Percentiles rank a stretch among this genome's conserved stretches.
These are phyloP conservation scores for Neodiprion fabricii DNA, from an alignment of 1,140 invertebrate species.

Conservation along the genomic window DNA sequence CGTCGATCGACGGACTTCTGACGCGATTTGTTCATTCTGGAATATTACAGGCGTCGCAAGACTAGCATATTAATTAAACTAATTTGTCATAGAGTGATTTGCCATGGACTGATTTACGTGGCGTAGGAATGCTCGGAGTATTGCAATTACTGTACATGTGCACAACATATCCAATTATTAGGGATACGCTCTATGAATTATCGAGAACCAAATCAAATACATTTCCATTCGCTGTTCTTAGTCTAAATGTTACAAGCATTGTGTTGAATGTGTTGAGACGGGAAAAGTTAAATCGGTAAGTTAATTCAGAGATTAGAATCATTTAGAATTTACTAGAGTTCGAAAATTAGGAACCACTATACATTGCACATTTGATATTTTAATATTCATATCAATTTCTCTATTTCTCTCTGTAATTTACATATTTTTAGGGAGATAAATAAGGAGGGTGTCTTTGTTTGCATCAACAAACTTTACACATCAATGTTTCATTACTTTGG, in stretches of 20 bases:
- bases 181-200: slow-evolving; percentile 56
- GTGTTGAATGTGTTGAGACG: slow-evolving; percentile 60
- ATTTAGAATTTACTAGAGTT: neutral
- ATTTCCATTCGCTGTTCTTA: slow-evolving; percentile 65
- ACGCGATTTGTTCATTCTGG: no score
- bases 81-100: slow-evolving; percentile 51
- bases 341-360: no score
- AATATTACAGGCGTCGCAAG: no score
- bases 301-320: slow-evolving; percentile 16
- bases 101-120: slow-evolving; percentile 64
- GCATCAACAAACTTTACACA: slow-evolving; percentile 62
- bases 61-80: neutral
- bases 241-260: slow-evolving; percentile 65
- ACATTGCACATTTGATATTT: neutral
- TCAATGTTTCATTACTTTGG: slow-evolving; percentile 57
- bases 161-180: slow-evolving; percentile 48
- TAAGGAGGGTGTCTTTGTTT: slow-evolving; percentile 22
- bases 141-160: slow-evolving; percentile 59
- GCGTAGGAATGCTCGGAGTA: slow-evolving; percentile 62
- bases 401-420: neutral
- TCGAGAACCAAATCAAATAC: slow-evolving; percentile 61
- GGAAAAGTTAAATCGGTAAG: slow-evolving; percentile 61
- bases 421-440: neutral
- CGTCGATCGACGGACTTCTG: no score
- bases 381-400: neutral